These are phyloP conservation scores for Lineus longissimus DNA, from an alignment of 1,140 invertebrate genomes.

Conservation along the genomic window DNA sequence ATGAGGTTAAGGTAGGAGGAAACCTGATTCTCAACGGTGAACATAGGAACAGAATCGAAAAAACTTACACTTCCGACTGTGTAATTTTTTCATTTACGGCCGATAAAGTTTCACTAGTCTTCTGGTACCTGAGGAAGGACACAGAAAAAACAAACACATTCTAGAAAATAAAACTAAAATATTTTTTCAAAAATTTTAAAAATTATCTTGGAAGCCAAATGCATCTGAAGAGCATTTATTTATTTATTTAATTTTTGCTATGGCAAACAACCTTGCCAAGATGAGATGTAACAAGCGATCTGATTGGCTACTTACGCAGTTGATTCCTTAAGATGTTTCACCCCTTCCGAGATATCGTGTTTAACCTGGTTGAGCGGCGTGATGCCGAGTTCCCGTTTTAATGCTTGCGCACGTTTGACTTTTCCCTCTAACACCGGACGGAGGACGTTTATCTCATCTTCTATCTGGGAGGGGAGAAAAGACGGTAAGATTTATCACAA, in stretches of 20 bases:
- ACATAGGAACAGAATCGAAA: too few relatives aligned
- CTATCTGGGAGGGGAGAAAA: background rate
- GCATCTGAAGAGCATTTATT: too few relatives aligned
- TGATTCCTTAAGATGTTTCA: background rate
- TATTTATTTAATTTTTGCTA: too few relatives aligned
- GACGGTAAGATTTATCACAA: too few relatives aligned
- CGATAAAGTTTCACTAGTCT: background rate
- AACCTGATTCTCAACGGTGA: too few relatives aligned
- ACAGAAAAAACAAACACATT: too few relatives aligned
- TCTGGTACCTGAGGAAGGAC: background rate
- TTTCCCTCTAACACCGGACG: background rate
- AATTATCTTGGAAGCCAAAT: too few relatives aligned
- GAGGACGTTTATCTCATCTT: background rate
- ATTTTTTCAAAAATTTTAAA: too few relatives aligned
- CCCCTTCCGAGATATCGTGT: background rate
- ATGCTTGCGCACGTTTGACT: background rate
- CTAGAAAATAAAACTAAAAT: too few relatives aligned
- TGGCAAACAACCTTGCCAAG: background rate
- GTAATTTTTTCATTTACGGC: background rate
- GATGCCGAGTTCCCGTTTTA: constrained; percentile 1
- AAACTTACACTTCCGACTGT: background rate
- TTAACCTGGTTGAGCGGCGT: constrained; percentile 4
- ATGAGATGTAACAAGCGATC: background rate
- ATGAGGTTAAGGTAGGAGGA: too few relatives aligned
- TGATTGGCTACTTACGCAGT: background rate